Conservation (phyloP, 2,888 invertebrate genomes). For the Melanchra persicariae region DNA sequence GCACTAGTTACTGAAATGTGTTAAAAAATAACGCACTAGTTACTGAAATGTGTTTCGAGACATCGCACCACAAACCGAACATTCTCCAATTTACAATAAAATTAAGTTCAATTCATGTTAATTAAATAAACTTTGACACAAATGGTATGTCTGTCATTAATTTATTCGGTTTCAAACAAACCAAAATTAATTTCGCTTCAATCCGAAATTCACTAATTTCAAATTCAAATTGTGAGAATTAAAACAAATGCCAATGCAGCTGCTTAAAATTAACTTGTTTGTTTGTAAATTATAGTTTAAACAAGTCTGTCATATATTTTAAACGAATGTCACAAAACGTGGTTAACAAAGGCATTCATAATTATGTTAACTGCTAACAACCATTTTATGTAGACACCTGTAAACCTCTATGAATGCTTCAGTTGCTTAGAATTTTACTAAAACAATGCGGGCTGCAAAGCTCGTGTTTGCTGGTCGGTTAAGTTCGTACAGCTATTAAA, state of each 20-base stretch:
- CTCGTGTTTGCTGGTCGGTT: slow-evolving; percentile 12
- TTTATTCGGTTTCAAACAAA: slow-evolving; percentile 26
- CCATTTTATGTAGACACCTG: slow-evolving; percentile 13
- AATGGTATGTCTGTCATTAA: not conserved
- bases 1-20: too few relatives aligned
- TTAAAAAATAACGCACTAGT: too few relatives aligned
- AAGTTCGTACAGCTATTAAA: slow-evolving; percentile 20
- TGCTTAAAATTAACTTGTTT: slow-evolving; percentile 32
- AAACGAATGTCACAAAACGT: slow-evolving; percentile 15
- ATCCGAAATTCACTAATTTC: slow-evolving; percentile 13
- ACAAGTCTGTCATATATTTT: slow-evolving; percentile 13
- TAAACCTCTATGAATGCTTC: not conserved
- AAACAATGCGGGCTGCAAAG: slow-evolving; percentile 20
- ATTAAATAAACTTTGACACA: slow-evolving; percentile 14
- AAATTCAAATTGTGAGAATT: not conserved
- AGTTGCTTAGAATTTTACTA: not conserved
- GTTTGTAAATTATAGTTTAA: slow-evolving; percentile 21
- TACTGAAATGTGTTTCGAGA: slow-evolving; percentile 1
- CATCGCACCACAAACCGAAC: slow-evolving; percentile 1
- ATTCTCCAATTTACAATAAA: slow-evolving; percentile 1
- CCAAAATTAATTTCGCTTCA: slow-evolving; percentile 16
- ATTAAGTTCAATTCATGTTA: slow-evolving; percentile 1
- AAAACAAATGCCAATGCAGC: slow-evolving; percentile 16
- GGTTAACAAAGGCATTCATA: slow-evolving; percentile 15
- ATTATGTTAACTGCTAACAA: slow-evolving; percentile 11